A percentile compares a stretch with the other conserved stretches of the same genome.
Conservation (phyloP, 2,113 vertebrate genomes). For the Crocuta crocuta region DNA sequence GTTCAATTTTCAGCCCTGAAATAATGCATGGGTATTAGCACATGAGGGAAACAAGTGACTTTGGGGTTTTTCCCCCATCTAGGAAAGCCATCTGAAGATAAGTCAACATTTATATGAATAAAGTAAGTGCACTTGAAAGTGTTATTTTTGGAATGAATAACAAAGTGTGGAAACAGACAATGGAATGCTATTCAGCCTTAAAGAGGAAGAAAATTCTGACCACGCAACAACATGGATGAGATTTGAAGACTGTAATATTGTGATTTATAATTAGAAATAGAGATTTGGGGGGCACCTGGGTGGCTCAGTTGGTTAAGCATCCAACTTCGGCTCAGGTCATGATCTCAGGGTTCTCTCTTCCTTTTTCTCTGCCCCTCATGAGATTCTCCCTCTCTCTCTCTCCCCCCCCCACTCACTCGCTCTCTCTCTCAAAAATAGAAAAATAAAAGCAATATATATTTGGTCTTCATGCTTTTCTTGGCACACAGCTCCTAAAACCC, state of each 20-base stretch:
- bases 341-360: background rate
- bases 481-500: background rate
- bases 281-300: background rate
- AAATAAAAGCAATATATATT: background rate
- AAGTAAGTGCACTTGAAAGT: background rate
- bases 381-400: no score
- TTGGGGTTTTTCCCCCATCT: background rate
- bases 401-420: no score
- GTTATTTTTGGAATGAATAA: background rate
- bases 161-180: background rate
- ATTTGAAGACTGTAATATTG: background rate
- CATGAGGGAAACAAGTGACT: background rate
- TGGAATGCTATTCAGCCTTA: background rate
- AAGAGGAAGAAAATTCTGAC: background rate
- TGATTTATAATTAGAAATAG: background rate
- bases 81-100: background rate
- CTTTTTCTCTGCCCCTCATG: background rate
- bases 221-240: background rate
- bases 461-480: background rate
- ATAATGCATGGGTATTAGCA: background rate
- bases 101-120: background rate
- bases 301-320: background rate
- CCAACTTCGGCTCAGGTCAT: background rate
- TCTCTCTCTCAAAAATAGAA: no score
- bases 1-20: background rate